Base-by-base conservation (phyloP, 1,140 invertebrate species). In the Lycorma delicatula region DNA sequence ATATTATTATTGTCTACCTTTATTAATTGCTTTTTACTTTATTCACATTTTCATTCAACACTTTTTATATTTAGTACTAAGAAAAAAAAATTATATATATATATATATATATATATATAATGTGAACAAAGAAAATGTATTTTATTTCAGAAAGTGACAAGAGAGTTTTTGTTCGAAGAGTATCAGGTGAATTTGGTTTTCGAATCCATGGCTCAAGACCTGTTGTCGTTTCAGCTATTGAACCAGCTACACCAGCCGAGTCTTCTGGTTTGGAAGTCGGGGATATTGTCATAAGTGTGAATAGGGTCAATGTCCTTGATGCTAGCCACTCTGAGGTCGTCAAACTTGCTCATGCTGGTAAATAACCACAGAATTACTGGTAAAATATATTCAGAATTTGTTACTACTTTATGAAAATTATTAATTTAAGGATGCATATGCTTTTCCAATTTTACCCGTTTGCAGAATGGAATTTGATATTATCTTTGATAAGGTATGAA, bases 291-390 rank as follows among this genome's bases (percentile, higher is more conserved):
- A 85, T 97, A 70, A 84, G 86, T 55, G 87, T 97, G 12, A 97
- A 97, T 72, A 90, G 87, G 18, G 80, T 88, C 48, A 90, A 86
- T 68, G 92, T 97, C 3, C 77, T 97, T 67, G 92, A 96, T 68
- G 85, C 91, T 53, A 88, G 86, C 47, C 93, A 97, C 75, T 92
- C 89, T 1, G 93, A 97, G 71, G 92, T 98, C n/a, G 91, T 97
- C 3, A 83, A 87, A 70, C 84, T 97, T 54, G 91, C 93, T 0
- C 91, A 94, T 69, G 85, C 86, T 58, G 89, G 91, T 72, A 82
- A 83, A 67, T 62, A 49, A 16, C 23, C 36, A 51, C n/a, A 5
- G 4, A 27, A 2, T 18, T 13, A 48, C 22, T 48, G 13, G 36
- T 13, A n/a, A n/a, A n/a, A n/a, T n/a, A n/a, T n/a, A n/a, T n/a